Evolutionary conservation across 2,888 invertebrate species (phyloP).

Genomic region (Cephus nigrinus): DNA sequence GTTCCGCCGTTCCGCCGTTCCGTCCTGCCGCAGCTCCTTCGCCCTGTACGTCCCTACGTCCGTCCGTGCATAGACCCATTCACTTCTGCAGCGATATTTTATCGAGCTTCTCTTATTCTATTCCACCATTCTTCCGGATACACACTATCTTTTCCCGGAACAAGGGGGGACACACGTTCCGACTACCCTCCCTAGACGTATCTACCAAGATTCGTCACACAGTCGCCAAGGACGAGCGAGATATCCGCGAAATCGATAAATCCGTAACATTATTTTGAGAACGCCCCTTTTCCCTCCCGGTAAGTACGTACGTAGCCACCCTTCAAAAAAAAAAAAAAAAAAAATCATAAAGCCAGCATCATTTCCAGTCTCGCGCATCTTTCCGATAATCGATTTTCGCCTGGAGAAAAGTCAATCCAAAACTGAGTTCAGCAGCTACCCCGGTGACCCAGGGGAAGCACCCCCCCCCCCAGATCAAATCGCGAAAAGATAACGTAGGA

Average conservation of each 20-base stretch:
- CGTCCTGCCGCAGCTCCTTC: neutral
- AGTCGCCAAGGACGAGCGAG: neutral
- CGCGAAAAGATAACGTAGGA: neutral
- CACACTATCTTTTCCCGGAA: neutral
- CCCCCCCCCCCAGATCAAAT: neutral
- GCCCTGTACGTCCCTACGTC: constrained; percentile 28
- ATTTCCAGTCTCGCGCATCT: neutral
- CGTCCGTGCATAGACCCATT: constrained; percentile 32
- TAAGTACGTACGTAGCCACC: neutral
- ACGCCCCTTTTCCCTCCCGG: neutral
- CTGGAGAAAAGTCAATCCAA: neutral
- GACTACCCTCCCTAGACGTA: neutral
- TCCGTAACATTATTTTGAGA: neutral
- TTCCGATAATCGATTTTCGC: neutral
- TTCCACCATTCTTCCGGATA: neutral
- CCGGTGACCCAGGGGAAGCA: neutral
- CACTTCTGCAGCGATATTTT: constrained; percentile 37
- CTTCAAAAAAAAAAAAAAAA: neutral
- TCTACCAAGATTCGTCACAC: neutral
- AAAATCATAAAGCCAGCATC: neutral
- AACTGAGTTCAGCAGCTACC: neutral
- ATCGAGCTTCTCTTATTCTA: constrained; percentile 34
- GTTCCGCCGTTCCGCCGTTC: constrained; percentile 24
- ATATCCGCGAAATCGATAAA: neutral
- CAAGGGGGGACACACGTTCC: neutral